Percentiles rank a stretch among this genome's conserved stretches.
Conservation (phyloP, 2,113 vertebrate genomes). For the Python bivittatus region DNA sequence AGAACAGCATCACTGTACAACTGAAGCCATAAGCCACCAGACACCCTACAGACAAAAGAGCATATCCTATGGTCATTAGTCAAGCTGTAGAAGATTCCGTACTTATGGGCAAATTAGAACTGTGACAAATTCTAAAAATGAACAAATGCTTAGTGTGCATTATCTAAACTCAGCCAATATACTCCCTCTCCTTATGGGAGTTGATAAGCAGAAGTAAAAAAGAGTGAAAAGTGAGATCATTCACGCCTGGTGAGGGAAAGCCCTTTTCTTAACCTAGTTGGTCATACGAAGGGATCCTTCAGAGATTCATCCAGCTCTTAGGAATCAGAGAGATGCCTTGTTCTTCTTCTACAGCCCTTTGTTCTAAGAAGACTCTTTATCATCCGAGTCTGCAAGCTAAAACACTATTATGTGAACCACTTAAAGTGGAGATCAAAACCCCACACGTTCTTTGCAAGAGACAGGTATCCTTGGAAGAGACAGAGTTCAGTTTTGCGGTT, state of each 20-base stretch:
- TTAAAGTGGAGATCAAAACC: conserved; percentile 36
- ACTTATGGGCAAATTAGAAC: background rate
- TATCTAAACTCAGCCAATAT: background rate
- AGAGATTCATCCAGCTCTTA: background rate
- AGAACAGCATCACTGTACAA: background rate
- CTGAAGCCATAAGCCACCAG: background rate
- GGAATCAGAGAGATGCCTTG: background rate
- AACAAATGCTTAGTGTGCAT: background rate
- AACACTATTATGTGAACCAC: conserved; percentile 26
- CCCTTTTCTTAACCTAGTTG: background rate
- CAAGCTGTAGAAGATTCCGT: background rate
- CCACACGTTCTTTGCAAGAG: background rate
- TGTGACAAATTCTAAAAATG: background rate
- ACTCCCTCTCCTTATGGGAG: background rate
- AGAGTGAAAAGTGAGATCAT: background rate
- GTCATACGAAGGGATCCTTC: background rate
- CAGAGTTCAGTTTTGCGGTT: conserved; percentile 21
- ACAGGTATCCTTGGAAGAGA: conserved; percentile 25
- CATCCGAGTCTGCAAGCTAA: conserved; percentile 33
- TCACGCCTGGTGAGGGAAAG: background rate
- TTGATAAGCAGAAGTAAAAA: background rate
- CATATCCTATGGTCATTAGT: background rate
- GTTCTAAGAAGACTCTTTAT: background rate
- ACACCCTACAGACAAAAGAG: background rate
- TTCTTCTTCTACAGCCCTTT: background rate